These are phyloP conservation scores for Asbolus verrucosus DNA, from an alignment of 1,140 invertebrate genomes.

Conservation along the genomic window DNA sequence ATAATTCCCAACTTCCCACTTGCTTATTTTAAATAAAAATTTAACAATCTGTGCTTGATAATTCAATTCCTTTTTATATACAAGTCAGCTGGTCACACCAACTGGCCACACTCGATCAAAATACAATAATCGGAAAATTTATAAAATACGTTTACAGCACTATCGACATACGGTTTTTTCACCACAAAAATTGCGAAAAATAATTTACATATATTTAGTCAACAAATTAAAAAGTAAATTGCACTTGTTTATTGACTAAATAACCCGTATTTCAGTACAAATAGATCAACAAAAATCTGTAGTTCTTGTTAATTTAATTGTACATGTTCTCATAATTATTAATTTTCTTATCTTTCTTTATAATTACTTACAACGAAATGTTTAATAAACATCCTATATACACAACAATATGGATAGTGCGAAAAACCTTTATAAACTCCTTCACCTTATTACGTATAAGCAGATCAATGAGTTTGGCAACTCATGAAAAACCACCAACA, in stretches of 20 bases:
- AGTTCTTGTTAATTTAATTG: slow-evolving; percentile 38
- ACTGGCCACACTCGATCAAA: slow-evolving; percentile 3
- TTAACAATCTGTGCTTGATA: slow-evolving; percentile 20
- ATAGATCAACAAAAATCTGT: slow-evolving; percentile 24
- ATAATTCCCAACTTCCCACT: slow-evolving; percentile 31
- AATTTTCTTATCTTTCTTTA: slow-evolving; percentile 32
- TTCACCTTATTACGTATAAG: slow-evolving; percentile 37
- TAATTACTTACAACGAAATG: slow-evolving; percentile 11
- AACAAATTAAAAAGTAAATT: slow-evolving; percentile 26
- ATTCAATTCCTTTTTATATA: slow-evolving; percentile 16
- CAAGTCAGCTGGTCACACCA: slow-evolving; percentile 2
- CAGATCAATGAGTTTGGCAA: slow-evolving; percentile 20
- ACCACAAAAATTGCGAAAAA: background rate
- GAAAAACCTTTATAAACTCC: slow-evolving; percentile 34
- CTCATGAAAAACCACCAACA: slow-evolving; percentile 44
- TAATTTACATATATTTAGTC: slow-evolving; percentile 21
- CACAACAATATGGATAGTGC: slow-evolving; percentile 15
- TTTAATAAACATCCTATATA: slow-evolving; percentile 28
- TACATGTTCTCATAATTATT: slow-evolving; percentile 3
- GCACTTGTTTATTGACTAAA: slow-evolving; percentile 36
- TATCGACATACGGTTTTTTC: slow-evolving; percentile 24
- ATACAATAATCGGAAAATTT: background rate
- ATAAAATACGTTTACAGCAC: slow-evolving; percentile 33
- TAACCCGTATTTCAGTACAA: slow-evolving; percentile 33
- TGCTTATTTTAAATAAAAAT: background rate